A percentile compares a stretch with the other conserved stretches of the same genome.
Conservation (phyloP, 2,113 vertebrate genomes). For the Talpa occidentalis region DNA sequence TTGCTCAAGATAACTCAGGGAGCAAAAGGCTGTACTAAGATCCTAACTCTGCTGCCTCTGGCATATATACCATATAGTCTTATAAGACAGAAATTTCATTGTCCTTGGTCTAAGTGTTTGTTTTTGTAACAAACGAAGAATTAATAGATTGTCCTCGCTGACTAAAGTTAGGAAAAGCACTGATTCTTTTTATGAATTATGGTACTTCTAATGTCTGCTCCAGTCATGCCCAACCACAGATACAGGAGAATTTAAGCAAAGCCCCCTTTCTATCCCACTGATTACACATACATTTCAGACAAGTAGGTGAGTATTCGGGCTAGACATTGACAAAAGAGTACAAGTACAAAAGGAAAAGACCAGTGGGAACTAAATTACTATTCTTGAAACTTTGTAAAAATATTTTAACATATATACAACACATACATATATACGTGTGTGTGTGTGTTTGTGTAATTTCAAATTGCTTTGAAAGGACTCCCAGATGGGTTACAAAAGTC, state of each 20-base stretch:
- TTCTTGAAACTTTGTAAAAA: not conserved
- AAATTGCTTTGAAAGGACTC: not conserved
- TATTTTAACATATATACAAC: not conserved
- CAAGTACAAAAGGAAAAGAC: not conserved
- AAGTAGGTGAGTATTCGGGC: not conserved
- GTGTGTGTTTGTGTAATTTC: not conserved
- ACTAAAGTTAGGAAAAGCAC: constrained; percentile 13
- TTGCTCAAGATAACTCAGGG: not conserved
- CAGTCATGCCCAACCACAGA: not conserved
- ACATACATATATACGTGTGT: too few species aligned
- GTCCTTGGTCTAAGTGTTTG: not conserved
- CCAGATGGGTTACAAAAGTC: not conserved
- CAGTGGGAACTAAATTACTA: not conserved
- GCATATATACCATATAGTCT: not conserved
- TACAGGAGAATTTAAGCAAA: constrained; percentile 21
- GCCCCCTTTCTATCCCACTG: not conserved
- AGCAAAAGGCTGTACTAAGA: not conserved
- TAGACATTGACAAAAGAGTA: not conserved
- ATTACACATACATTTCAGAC: not conserved
- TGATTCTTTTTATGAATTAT: constrained; percentile 23
- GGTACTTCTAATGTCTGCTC: not conserved
- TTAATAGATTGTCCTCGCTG: constrained; percentile 45
- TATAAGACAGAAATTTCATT: not conserved
- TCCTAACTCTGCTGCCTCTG: not conserved
- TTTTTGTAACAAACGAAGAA: constrained; percentile 58